Conservation (phyloP, 2,888 invertebrate genomes). For the Caenorhabditis imperialis region DNA sequence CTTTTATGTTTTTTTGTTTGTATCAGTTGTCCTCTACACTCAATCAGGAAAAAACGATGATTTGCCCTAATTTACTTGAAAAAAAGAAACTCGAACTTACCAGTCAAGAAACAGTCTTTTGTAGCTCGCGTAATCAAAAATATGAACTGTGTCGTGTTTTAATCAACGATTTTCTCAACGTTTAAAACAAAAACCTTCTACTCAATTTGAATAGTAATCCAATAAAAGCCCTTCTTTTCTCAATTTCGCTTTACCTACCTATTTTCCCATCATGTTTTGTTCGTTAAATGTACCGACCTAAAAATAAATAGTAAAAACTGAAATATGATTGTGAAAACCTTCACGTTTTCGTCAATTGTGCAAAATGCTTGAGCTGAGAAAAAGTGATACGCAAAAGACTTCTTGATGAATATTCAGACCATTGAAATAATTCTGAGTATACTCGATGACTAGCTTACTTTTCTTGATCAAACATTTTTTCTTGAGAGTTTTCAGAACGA, state of each 20-base stretch:
- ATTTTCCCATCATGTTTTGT: too few relatives aligned
- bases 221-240: slow-evolving; percentile 41
- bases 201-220: slow-evolving; percentile 51
- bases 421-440: too few relatives aligned
- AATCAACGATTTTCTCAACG: background rate
- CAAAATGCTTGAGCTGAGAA: too few relatives aligned
- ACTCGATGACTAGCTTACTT: too few relatives aligned
- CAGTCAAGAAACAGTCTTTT: background rate
- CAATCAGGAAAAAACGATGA: slow-evolving; percentile 8
- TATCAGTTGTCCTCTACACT: background rate
- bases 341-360: too few relatives aligned
- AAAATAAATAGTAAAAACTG: too few relatives aligned
- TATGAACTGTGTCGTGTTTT: background rate
- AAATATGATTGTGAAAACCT: too few relatives aligned
- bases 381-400: too few relatives aligned
- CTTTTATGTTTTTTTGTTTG: slow-evolving; percentile 7
- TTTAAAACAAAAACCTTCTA: slow-evolving; percentile 35
- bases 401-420: too few relatives aligned
- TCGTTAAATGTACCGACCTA: too few relatives aligned
- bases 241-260: slow-evolving; percentile 46
- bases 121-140: slow-evolving; percentile 20
- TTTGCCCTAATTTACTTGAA: background rate
- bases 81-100: background rate
- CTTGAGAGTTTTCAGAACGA: too few relatives aligned
- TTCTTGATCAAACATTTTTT: too few relatives aligned